Evolutionary conservation across 2,797 vertebrate genomes (phyloP), one percentile per base, ranked within the genome.

Genomic region (Liparis tanakae): DNA sequence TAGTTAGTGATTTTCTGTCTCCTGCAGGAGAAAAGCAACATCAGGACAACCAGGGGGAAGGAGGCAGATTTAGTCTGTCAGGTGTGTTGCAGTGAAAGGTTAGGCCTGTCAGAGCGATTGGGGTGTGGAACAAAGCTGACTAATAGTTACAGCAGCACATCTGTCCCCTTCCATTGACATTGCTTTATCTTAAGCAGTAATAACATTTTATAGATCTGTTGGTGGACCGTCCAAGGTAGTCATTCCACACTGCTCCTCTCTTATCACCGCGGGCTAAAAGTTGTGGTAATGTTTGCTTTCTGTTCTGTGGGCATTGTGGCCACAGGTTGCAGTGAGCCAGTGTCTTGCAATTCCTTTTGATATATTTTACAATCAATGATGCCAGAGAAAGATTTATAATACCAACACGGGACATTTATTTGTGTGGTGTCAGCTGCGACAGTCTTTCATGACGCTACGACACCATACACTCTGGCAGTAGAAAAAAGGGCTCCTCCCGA

Each of bases 121-220:
- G 74, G 76, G 41, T 82, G 74, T 80, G 75, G 77, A 91, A 82
- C 84, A 84, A 86, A 85, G 84, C 85, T 72, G 85, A 81, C 79
- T 62, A 25, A 54, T 84, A 85, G 72, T 66, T 87, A 85, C 76
- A 79, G 74, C 71, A 70, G 48, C 79, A 81, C 79, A 78, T 88
- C 80, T 70, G 79, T 84, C 83, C 65, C 77, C 76, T 72, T 72
- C 87, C 81, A 74, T 84, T 25, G 59, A 74, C 69, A 33, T 30
- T 55, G 64, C 82, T 90, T 84, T 89, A 91, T 88, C 88, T 87
- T 68, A 66, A 78, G 74, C 86, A 76, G 86, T 89, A 90, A 93
- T 91, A 94, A 91, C 81, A 84, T 91, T 92, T 92, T 93, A 94
- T 94, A 85, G 92, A 94, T 93, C 89, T 85, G 90, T 85, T 91